Evolutionary conservation across 2,113 vertebrate species (phyloP).

Genomic region (Astur gentilis): DNA sequence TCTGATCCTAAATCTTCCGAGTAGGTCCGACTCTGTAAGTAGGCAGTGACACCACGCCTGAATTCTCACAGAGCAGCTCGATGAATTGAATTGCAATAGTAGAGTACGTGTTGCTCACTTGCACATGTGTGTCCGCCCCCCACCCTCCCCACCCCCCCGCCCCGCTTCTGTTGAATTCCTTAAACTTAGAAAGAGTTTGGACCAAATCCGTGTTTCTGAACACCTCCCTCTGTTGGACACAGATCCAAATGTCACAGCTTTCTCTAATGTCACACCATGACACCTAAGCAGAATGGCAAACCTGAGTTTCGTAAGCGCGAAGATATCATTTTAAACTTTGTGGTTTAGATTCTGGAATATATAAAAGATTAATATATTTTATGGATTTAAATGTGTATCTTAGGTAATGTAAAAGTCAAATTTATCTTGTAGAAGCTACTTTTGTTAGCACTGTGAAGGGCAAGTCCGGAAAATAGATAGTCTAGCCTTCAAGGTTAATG

Average conservation of each 20-base stretch:
- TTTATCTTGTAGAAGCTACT: background rate
- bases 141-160: no score
- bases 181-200: slow-evolving; percentile 28
- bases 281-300: background rate
- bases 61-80: background rate
- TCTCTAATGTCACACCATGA: background rate
- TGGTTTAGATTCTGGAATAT: background rate
- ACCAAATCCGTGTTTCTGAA: background rate
- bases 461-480: background rate
- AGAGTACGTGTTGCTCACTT: background rate
- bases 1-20: background rate
- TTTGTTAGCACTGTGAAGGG: background rate
- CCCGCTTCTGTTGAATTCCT: background rate
- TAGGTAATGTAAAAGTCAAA: background rate
- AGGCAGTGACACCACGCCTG: background rate
- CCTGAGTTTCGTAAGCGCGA: background rate
- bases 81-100: background rate
- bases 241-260: background rate
- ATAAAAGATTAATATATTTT: background rate
- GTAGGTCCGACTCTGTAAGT: background rate
- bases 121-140: background rate
- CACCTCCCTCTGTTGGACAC: slow-evolving; percentile 45
- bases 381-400: background rate
- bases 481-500: background rate
- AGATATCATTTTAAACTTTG: background rate